Evolutionary conservation across 2,797 vertebrate species (phyloP).

Genomic region (Acipenser transmontanus): DNA sequence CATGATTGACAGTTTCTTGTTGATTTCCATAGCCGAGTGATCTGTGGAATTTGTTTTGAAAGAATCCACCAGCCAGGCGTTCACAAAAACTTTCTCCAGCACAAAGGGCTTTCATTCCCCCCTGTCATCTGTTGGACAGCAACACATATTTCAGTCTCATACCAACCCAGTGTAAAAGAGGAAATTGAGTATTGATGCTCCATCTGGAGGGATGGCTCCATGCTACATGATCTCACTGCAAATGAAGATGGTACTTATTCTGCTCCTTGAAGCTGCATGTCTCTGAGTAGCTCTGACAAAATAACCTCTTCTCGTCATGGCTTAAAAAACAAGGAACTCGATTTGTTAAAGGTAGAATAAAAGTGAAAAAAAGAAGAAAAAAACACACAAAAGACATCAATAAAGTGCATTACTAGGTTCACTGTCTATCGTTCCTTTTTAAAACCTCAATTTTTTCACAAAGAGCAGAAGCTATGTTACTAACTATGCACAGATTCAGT

Average conservation of each 20-base stretch:
- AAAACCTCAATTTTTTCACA: no score
- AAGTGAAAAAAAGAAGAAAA: no score
- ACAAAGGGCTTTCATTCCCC: conserved; percentile 3
- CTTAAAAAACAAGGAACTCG: conserved; percentile 32
- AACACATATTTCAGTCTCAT: conserved; percentile 65
- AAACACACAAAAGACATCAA: no score
- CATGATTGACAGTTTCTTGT: no score
- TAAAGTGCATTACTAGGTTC: no score
- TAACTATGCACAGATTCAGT: no score
- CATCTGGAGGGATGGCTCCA: conserved; percentile 52
- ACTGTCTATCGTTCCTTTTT: no score
- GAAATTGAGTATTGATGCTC: conserved; percentile 50
- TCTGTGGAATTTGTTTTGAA: no score
- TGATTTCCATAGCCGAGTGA: no score
- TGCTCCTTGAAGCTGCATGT: conserved; percentile 46
- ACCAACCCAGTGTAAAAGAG: conserved; percentile 54
- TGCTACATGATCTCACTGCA: conserved; percentile 68
- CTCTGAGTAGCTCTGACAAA: conserved; percentile 60
- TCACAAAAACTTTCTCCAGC: no score
- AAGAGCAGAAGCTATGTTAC: no score
- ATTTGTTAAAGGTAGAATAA: conserved; percentile 1
- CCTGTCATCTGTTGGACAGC: conserved; percentile 47
- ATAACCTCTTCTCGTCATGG: conserved; percentile 41
- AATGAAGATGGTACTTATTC: conserved; percentile 57
- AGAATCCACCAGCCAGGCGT: no score